Base-by-base conservation (phyloP, 2,888 invertebrate genomes). In the Drosophila stalkeri region DNA sequence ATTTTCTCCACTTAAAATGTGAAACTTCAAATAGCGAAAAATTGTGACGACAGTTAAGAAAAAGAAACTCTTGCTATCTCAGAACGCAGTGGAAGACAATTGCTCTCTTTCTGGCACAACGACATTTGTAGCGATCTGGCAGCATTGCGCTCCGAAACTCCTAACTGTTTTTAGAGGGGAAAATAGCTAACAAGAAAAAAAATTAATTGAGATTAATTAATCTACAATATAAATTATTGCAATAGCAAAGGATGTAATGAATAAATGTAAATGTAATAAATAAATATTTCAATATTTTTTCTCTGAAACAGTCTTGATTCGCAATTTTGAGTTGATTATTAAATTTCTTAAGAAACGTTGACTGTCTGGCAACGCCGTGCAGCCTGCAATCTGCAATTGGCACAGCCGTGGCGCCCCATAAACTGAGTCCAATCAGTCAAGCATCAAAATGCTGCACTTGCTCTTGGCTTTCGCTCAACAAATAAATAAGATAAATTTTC, bases 401-500 rank as follows among this genome's bases (percentile, higher is more conserved):
- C 51, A 55, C n/a, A 35, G 66, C 59, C n/a, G 18, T 20, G 43
- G 70, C 86, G 66, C 85, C 78, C 64, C 81, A 77, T 70, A 77
- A 80, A 83, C 77, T 65, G 59, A 47, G 44, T 64, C 74, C 90
- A 91, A 89, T 90, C 90, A 88, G 82, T 91, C 91, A 91, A 89
- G 90, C 91, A 83, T 90, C 91, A 90, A 91, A 91, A 85, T 77
- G 85, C 78, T 76, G 83, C 74, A 76, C 80, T 81, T 82, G 73
- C 73, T 64, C 67, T 82, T 85, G 79, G 77, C 81, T 68, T 70
- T 56, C 63, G 76, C 76, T 76, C 77, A 87, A 77, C 77, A 87
- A 89, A 89, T 90, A 86, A 86, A 90, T 87, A 89, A 87, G 72
- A 89, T 85, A 80, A 89, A 86, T 89, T 87, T 90, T 74, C 62